Conservation (phyloP, 2,888 invertebrate genomes). For the Eledone cirrhosa region DNA sequence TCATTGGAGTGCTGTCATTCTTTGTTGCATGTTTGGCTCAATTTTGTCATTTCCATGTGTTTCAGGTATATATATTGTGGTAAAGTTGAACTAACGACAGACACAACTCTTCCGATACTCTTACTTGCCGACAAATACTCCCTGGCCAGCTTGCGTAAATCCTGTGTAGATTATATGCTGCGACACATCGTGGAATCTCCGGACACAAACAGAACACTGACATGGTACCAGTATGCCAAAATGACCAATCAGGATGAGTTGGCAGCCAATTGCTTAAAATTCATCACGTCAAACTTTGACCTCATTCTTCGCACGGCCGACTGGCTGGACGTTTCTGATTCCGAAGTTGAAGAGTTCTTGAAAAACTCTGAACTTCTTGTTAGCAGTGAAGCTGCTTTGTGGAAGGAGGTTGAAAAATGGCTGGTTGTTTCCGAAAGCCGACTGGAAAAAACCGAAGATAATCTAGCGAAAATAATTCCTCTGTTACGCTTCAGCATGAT, state of each 20-base stretch:
- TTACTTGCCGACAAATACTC: conserved; percentile 56
- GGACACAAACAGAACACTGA: conserved; percentile 55
- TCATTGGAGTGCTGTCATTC: too few species aligned
- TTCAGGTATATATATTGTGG: conserved; percentile 57
- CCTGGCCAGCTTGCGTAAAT: conserved; percentile 54
- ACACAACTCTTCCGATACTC: conserved; percentile 51
- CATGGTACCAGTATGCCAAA: conserved; percentile 60
- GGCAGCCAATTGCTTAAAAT: conserved; percentile 49
- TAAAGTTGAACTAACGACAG: conserved; percentile 48
- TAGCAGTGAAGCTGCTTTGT: conserved; percentile 50
- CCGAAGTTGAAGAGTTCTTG: conserved; percentile 54
- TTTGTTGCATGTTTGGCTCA: too few species aligned
- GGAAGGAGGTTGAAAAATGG: conserved; percentile 53
- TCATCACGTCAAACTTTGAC: conserved; percentile 58
- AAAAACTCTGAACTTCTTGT: conserved; percentile 54
- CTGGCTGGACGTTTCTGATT: conserved; percentile 49
- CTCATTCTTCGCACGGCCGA: conserved; percentile 53
- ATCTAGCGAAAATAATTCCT: conserved; percentile 47
- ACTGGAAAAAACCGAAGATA: conserved; percentile 39
- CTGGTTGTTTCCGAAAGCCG: conserved; percentile 43
- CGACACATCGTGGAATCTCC: conserved; percentile 58
- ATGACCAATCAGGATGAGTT: conserved; percentile 51
- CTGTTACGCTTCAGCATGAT: conserved; percentile 55
- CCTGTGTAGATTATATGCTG: conserved; percentile 56
- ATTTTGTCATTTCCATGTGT: not conserved